Percentiles rank a stretch among this genome's conserved stretches.
Conservation (phyloP, 2,113 vertebrate species). For the Bucco capensis region DNA sequence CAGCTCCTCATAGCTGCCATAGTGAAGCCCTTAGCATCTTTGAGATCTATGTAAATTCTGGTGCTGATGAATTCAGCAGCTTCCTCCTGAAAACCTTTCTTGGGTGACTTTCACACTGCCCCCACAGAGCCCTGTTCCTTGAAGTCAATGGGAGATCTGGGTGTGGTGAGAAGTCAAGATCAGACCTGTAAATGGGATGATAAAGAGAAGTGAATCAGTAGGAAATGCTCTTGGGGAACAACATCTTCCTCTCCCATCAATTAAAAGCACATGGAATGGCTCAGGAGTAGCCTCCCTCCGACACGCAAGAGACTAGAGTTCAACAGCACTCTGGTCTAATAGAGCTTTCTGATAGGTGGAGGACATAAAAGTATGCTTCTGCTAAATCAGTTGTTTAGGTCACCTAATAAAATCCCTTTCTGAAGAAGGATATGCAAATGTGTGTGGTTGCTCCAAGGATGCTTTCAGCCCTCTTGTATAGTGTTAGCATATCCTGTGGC, state of each 20-base stretch:
- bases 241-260: background rate
- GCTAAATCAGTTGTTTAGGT: background rate
- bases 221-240: conserved; percentile 40
- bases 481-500: background rate
- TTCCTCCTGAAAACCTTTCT: conserved; percentile 29
- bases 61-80: background rate
- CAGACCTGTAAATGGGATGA: conserved; percentile 29
- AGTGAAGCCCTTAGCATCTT: background rate
- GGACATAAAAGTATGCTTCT: background rate
- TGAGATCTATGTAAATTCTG: conserved; percentile 9
- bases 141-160: conserved; percentile 45
- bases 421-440: background rate
- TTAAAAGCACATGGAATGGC: background rate
- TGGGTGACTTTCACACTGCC: conserved; percentile 35
- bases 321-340: background rate
- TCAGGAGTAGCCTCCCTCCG: background rate
- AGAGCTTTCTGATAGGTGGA: background rate
- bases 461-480: background rate
- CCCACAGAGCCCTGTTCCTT: conserved; percentile 45
- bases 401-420: background rate
- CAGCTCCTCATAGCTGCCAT: fast-evolving
- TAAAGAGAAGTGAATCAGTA: conserved; percentile 49
- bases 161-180: conserved; percentile 52
- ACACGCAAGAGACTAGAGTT: background rate
- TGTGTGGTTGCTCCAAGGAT: background rate